phyloP scores from a whole-genome alignment of 2,888 invertebrate species.

The Pammene aurita region DNA sequence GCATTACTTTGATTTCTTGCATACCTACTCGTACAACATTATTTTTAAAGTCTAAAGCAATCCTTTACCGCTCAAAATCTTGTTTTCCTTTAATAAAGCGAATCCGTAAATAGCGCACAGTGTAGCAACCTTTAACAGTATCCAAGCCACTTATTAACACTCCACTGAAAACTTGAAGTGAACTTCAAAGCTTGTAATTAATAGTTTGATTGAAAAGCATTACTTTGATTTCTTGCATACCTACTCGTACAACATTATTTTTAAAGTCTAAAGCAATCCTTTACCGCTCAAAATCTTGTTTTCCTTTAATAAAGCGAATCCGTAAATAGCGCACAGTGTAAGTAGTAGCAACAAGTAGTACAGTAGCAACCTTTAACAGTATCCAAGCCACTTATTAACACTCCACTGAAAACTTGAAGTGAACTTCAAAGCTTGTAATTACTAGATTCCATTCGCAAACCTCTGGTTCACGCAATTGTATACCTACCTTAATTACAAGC shows the following conservation, averaged over 20 bases:
- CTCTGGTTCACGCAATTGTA: neutral
- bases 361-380: neutral
- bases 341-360: too few relatives aligned
- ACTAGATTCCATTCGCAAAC: slow-evolving; percentile 1
- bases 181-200: slow-evolving; percentile 30
- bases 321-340: neutral
- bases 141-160: slow-evolving; percentile 18
- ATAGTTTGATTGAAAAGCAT: too few relatives aligned
- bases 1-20: too few relatives aligned
- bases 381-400: slow-evolving; percentile 16
- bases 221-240: too few relatives aligned
- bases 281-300: neutral
- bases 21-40: too few relatives aligned
- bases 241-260: too few relatives aligned
- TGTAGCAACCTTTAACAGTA: neutral
- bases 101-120: neutral
- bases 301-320: neutral
- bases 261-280: neutral
- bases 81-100: neutral
- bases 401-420: slow-evolving; percentile 9
- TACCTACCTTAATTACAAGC: slow-evolving; percentile 8
- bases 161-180: slow-evolving; percentile 11
- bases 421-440: slow-evolving; percentile 30
- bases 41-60: neutral
- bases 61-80: neutral